Evolutionary conservation across 2,113 vertebrate species (phyloP), one percentile per base, ranked within the genome.

Genomic region (Plectropomus leopardus): DNA sequence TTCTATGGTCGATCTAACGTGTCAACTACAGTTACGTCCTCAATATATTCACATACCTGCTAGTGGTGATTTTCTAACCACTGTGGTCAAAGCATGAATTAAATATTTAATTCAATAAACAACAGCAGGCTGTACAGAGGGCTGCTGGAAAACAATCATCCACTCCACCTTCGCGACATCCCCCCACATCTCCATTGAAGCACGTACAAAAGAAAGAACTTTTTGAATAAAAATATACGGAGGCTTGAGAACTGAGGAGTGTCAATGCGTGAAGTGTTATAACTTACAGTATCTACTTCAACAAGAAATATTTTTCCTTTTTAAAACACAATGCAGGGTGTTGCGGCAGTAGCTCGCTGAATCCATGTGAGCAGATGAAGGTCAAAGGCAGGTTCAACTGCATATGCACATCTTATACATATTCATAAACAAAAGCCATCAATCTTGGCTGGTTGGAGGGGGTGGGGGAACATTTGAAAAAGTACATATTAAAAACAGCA

Each of bases 371-470:
- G 70, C 68, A 92, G 78, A 91, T 90, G 80, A 93, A 94, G 94
- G 93, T 93, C 92, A 92, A 91, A 92, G 72, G 76, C 87, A 92
- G 86, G 91, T 89, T 91, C 90, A 92, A 85, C 85, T 86, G 42
- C 86, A 93, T 87, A 82, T 80, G 85, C 77, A 84, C 79, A 91
- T 86, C 72, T 71, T 77, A 93, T 92, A 92, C 89, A 92, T 93
- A 93, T 94, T 92, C 91, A 94, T 90, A 85, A 76, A 86, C 36
- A 89, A 92, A 83, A 83, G 23, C 76, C 74, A 93, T 93, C 91
- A 92, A 92, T 94, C 93, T 85, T 80, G 78, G 78, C 63, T 58
- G 86, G 68, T 87, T 85, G 73, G 65, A 69, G 64, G 83, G 76
- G 63, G 60, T 67, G 61, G 76, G 78, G 66, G 67, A 66, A 77